Conservation (phyloP, 2,888 invertebrate genomes). For the Apantesis nais region DNA sequence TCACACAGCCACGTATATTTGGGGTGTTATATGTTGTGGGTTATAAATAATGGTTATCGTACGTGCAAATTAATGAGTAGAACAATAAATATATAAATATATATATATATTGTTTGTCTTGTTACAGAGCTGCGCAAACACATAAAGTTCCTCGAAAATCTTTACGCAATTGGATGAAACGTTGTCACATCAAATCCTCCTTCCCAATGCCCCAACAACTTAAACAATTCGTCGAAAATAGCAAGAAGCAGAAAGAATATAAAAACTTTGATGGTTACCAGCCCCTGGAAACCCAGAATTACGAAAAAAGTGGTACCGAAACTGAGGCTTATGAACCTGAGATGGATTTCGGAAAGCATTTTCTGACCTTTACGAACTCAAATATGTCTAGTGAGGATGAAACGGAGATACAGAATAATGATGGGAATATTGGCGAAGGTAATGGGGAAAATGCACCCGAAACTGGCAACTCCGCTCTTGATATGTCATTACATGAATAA, state of each 20-base stretch:
- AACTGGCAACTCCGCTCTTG: constrained; percentile 60
- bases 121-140: constrained; percentile 85
- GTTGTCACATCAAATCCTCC: constrained; percentile 86
- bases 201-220: constrained; percentile 86
- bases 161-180: constrained; percentile 87
- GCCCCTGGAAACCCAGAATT: constrained; percentile 45
- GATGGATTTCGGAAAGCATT: constrained; percentile 78
- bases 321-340: constrained; percentile 62
- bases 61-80: neutral
- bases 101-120: neutral
- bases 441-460: constrained; percentile 46
- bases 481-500: constrained; percentile 74
- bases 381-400: constrained; percentile 74
- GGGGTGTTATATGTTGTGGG: too few species aligned
- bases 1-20: too few species aligned
- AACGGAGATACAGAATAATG: constrained; percentile 36
- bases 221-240: constrained; percentile 84
- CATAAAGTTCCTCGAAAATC: constrained; percentile 87
- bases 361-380: constrained; percentile 61
- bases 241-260: constrained; percentile 78
- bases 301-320: constrained; percentile 61
- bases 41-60: too few species aligned
- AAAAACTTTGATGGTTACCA: constrained; percentile 54
- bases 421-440: constrained; percentile 45
- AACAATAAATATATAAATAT: neutral